Conservation (phyloP, 2,888 invertebrate species). For the Tenthredo distinguenda region DNA sequence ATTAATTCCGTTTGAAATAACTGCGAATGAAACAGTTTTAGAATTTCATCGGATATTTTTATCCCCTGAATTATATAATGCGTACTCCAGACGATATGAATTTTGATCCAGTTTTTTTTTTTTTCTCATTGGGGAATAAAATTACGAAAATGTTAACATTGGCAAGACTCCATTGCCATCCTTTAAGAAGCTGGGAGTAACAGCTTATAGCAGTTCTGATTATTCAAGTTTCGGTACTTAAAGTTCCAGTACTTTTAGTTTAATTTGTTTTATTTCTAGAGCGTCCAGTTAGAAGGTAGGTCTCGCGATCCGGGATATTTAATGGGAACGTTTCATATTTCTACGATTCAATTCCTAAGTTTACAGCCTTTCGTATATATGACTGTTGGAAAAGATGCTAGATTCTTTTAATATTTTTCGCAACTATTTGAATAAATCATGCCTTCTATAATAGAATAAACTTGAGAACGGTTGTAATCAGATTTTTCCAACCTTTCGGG, state of each 20-base stretch:
- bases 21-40: neutral
- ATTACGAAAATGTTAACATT: constrained; percentile 2
- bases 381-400: neutral
- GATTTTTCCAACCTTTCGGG: neutral
- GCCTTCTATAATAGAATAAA: neutral
- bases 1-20: neutral
- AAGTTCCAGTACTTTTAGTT: constrained; percentile 42
- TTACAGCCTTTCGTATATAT: neutral
- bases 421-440: neutral
- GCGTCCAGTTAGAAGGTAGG: constrained; percentile 30
- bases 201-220: constrained; percentile 40
- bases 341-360: constrained; percentile 4
- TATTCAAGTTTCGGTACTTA: constrained; percentile 45
- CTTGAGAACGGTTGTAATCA: constrained; percentile 9
- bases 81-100: neutral
- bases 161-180: neutral
- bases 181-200: constrained; percentile 31
- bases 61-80: neutral
- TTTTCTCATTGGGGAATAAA: neutral
- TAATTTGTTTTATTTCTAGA: constrained; percentile 43
- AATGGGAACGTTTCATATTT: constrained; percentile 37
- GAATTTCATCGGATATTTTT: neutral
- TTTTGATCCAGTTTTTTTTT: neutral
- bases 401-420: neutral
- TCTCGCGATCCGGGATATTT: constrained; percentile 13